phyloP scores from a whole-genome alignment of 2,888 invertebrate species.

The Brenthis hecate region DNA sequence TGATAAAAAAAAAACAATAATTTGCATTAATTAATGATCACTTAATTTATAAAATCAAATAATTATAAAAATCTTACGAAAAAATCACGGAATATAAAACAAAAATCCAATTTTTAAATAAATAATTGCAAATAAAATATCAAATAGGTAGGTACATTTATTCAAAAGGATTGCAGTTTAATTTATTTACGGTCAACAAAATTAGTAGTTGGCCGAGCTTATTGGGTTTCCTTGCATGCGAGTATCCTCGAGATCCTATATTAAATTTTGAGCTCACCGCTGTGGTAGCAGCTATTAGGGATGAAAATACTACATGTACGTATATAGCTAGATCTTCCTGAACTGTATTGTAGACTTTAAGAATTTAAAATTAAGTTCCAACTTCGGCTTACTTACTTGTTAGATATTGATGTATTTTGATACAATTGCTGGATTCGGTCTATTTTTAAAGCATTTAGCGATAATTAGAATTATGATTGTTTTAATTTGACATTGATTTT shows the following conservation, averaged over 20 bases:
- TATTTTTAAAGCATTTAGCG: constrained; percentile 9
- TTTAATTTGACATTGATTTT: too few relatives aligned
- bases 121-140: background rate
- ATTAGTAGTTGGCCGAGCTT: constrained; percentile 29
- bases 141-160: background rate
- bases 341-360: constrained; percentile 26
- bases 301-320: constrained; percentile 6
- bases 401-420: constrained; percentile 17
- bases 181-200: constrained; percentile 28
- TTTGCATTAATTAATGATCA: too few relatives aligned
- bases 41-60: too few relatives aligned
- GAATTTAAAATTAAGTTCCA: constrained; percentile 26
- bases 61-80: too few relatives aligned
- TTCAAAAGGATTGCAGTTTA: constrained; percentile 9
- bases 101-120: background rate
- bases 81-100: background rate
- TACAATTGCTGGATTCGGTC: constrained; percentile 2
- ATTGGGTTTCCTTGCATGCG: constrained; percentile 29
- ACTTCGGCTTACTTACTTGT: constrained; percentile 15
- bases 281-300: constrained; percentile 18
- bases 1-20: too few relatives aligned
- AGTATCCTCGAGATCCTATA: constrained; percentile 20
- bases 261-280: constrained; percentile 25
- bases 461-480: too few relatives aligned
- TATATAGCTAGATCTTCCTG: background rate